Evolutionary conservation across 2,888 invertebrate species (phyloP).

Genomic region (Synanthedon myopaeformis): DNA sequence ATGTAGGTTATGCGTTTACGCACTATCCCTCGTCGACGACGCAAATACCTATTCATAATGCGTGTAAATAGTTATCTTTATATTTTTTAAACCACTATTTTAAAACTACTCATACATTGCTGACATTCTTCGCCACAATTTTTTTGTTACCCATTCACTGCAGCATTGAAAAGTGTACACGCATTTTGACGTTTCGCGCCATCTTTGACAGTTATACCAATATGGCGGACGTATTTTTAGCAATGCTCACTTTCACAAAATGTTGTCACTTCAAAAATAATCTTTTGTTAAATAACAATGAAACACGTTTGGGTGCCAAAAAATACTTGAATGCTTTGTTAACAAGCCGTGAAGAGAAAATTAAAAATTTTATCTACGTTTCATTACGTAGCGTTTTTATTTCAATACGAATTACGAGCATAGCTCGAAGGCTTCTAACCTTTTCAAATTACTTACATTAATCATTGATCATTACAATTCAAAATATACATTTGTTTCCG

Average conservation of each 20-base stretch:
- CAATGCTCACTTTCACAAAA: conserved; percentile 40
- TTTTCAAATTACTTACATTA: too few species aligned
- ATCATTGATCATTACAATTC: too few species aligned
- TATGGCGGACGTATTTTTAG: conserved; percentile 19
- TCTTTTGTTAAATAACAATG: conserved; percentile 23
- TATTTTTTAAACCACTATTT: background rate
- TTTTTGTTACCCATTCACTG: conserved; percentile 21
- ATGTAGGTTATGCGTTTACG: too few species aligned
- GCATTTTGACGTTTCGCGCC: conserved; percentile 22
- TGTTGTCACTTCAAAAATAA: conserved; percentile 28
- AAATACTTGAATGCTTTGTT: conserved; percentile 27
- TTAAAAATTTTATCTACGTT: conserved; percentile 20
- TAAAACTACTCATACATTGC: conserved; percentile 16
- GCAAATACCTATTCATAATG: too few species aligned
- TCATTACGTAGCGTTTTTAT: too few species aligned
- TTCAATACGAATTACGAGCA: too few species aligned
- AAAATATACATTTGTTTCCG: too few species aligned
- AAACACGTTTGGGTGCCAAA: conserved; percentile 39
- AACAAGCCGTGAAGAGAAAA: conserved; percentile 41
- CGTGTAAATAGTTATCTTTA: too few species aligned
- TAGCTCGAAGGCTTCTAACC: too few species aligned
- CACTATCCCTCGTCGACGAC: too few species aligned
- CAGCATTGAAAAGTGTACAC: conserved; percentile 5
- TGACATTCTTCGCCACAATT: conserved; percentile 3
- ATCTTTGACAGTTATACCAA: conserved; percentile 32